phyloP scores from a whole-genome alignment of 2,888 invertebrate genomes.

The Campaea margaritaria region DNA sequence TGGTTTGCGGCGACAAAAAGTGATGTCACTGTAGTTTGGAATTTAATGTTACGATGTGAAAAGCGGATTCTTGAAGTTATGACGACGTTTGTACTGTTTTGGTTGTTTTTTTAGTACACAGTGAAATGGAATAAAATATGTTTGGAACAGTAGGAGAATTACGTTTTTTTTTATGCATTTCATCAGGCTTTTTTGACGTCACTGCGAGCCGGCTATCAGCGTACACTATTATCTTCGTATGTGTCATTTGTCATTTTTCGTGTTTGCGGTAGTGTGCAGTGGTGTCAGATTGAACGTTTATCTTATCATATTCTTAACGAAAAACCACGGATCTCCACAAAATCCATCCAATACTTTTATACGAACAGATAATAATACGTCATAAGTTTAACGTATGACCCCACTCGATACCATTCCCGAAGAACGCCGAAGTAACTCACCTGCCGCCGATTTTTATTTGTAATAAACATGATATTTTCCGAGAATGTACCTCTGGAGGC shows the following conservation, averaged over 20 bases:
- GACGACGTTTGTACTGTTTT: not conserved
- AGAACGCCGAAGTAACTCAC: conserved; percentile 66
- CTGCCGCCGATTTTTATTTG: conserved; percentile 65
- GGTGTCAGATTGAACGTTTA: too few species aligned
- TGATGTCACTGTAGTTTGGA: conserved; percentile 34
- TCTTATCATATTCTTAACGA: not conserved
- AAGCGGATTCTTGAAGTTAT: not conserved
- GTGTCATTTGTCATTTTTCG: too few species aligned
- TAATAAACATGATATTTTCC: conserved; percentile 75
- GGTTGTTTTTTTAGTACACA: too few species aligned
- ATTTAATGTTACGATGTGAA: conserved; percentile 7
- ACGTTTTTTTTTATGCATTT: too few species aligned
- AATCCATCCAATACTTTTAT: conserved; percentile 60
- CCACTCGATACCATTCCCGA: conserved; percentile 42
- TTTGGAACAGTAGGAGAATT: too few species aligned
- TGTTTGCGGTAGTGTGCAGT: too few species aligned
- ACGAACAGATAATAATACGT: conserved; percentile 75
- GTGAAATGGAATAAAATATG: too few species aligned
- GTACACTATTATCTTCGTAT: too few species aligned
- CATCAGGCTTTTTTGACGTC: too few species aligned
- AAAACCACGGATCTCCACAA: conserved; percentile 56
- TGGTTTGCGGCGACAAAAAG: conserved; percentile 19
- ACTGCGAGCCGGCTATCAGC: too few species aligned
- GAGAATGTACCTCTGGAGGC: conserved; percentile 46
- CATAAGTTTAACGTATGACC: conserved; percentile 72